Evolutionary conservation across 2,888 invertebrate genomes (phyloP), one percentile per base, ranked within the genome.

Genomic region (Microplitis manilae): DNA sequence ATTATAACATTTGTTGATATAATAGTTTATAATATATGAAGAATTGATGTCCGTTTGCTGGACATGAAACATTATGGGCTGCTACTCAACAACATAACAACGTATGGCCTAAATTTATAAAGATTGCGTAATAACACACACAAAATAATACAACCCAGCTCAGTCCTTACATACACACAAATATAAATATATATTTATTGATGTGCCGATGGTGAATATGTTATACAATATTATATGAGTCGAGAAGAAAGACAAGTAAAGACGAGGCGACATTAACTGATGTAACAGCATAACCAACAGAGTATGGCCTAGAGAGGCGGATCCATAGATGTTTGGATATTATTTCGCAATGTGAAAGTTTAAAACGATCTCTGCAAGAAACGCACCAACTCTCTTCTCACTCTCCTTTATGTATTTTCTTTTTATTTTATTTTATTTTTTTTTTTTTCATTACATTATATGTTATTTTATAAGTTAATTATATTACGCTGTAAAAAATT

Each of bases 311-410:
- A 75, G 75, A 75, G 69, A 68, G 60, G 60, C 65, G 65, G 65
- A 65, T 65, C 65, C 65, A 65, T 80, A 79, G 81, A 82, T 83
- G 83, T 84, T 84, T 84, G 83, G 81, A 81, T 85, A 84, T 83
- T 81, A 82, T 86, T 84, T 84, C 84, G 84, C 82, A 86, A 86
- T 80, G 84, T 83, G 85, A 86, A 86, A 86, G 85, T 85, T 83
- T 81, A 80, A 84, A 84, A 50, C 50, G 80, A 83, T 80, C 81
- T 83, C 75, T 81, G 40, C 65, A 61, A 59, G 39, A 71, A 60
- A 70, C 73, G 75, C 73, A n/a, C n/a, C 62, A 62, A 50, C 50
- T 50, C 50, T 50, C 50, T 50, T 50, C 50, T 50, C 50, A 50
- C 50, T 50, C 50, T 50, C 50, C 50, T 50, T 50, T 50, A 50